Evolutionary conservation across 1,140 invertebrate species (phyloP), one percentile per base, ranked within the genome.

Genomic region (Sitobion miscanthi): DNA sequence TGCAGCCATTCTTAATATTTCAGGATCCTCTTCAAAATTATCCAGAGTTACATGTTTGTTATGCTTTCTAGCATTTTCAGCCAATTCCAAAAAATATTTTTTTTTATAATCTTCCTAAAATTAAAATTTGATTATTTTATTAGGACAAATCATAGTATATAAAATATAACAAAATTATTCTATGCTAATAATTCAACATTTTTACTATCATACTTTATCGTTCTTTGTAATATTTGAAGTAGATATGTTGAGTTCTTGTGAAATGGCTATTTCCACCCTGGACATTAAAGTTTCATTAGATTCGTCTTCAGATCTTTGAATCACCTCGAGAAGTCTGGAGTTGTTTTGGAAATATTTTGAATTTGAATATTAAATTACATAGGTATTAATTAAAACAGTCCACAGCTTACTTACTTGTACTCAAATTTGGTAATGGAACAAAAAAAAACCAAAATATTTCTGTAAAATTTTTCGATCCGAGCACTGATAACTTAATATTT

Each of bases 381-480:
- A 45, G 6, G 8, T n/a, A 69, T 20, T 14, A 49, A 52, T 23
- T 49, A 23, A 83, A 90, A 69, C 38, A 90, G 23, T 45, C 14
- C 0, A 35, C 8, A 38, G 11, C 45, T 93, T 14, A 94, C 94
- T 94, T 95, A 96, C 95, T 95, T 95, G 21, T 96, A 94, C 91
- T 95, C 95, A 94, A 96, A 96, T 69, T 95, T 94, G 17, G 96
- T 96, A 95, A 95, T 17, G 96, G 96, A 69, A 95, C 94, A 94
- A 96, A 96, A 25, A 96, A 94, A 91, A 95, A 95, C 95, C 95
- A 96, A 93, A 96, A 95, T 9, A 96, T 93, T 94, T 96, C 96
- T 47, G 94, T 94, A 94, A 94, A 95, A 95, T 95, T 95, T 35
- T 94, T 93, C 17, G 77, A 86, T 94, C 77, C 95, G 94, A 54